Percentiles rank a stretch among this genome's conserved stretches.
Evolutionary conservation across 2,113 vertebrate species (phyloP).

Genomic region (Engraulis encrasicolus): DNA sequence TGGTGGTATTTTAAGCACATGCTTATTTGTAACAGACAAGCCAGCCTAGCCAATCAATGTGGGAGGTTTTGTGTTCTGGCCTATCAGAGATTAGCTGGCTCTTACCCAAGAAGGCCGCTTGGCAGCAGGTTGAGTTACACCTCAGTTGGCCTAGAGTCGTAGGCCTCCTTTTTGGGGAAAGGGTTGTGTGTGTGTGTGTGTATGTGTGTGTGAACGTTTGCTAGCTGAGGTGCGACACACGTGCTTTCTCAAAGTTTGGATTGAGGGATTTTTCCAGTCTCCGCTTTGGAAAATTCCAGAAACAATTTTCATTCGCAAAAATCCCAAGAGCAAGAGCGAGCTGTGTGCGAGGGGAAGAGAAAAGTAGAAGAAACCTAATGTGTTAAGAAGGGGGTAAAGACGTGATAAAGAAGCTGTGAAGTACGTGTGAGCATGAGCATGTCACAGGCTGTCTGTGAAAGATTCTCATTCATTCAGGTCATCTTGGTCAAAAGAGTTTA

Average conservation of each 20-base stretch:
- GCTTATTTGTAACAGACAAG: neutral
- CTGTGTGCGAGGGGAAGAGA: neutral
- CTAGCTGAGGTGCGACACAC: neutral
- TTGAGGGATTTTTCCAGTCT: neutral
- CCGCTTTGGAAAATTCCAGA: neutral
- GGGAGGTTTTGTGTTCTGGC: neutral
- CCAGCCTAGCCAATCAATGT: neutral
- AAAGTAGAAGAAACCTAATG: neutral
- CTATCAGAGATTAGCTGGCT: neutral
- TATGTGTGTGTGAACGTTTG: neutral
- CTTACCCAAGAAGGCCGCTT: neutral
- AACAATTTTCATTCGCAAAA: neutral
- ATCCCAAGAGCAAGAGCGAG: neutral
- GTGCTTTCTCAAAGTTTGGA: neutral
- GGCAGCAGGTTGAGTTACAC: neutral
- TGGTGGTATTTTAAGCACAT: constrained; percentile 10
- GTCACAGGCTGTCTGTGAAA: neutral
- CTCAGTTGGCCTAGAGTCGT: neutral
- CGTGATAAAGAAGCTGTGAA: neutral
- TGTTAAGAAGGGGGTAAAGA: neutral
- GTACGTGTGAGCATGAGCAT: neutral
- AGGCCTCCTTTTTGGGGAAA: neutral
- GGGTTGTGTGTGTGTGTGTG: neutral
- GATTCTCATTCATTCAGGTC: too few relatives aligned
- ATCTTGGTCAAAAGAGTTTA: too few relatives aligned